Percentiles rank a stretch among this genome's conserved stretches.
Conservation (phyloP, 2,888 invertebrate genomes). For the Petrophora chlorosata region DNA sequence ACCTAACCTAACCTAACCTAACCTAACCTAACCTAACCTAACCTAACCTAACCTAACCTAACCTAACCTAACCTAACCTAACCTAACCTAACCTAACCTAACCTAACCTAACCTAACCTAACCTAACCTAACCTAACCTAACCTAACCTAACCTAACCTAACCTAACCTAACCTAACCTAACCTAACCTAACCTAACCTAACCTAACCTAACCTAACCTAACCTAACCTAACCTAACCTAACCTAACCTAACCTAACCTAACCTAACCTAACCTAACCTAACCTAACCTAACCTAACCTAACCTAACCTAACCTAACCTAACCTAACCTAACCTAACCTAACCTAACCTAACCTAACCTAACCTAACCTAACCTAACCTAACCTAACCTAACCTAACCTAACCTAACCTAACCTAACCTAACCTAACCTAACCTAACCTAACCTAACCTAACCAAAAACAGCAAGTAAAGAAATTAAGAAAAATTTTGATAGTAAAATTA, state of each 20-base stretch:
- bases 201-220: slow-evolving; percentile 22
- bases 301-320: slow-evolving; percentile 13
- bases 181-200: slow-evolving; percentile 5
- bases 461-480: too few relatives aligned
- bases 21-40: too few relatives aligned
- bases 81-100: slow-evolving; percentile 4
- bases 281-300: slow-evolving; percentile 9
- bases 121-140: too few relatives aligned
- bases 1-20: too few relatives aligned
- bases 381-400: slow-evolving; percentile 10
- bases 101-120: slow-evolving; percentile 9
- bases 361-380: slow-evolving; percentile 12
- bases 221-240: slow-evolving; percentile 9
- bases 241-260: slow-evolving; percentile 9
- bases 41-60: too few relatives aligned
- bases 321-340: slow-evolving; percentile 13
- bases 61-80: slow-evolving; percentile 9
- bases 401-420: slow-evolving; percentile 11
- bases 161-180: slow-evolving; percentile 9
- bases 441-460: slow-evolving; percentile 17
- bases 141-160: slow-evolving; percentile 8
- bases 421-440: slow-evolving; percentile 17
- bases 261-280: slow-evolving; percentile 9
- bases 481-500: too few relatives aligned
- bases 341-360: slow-evolving; percentile 11